Base-by-base conservation (phyloP, 1,140 invertebrate genomes). In the Pachyrhynchus sulphureomaculatus region DNA sequence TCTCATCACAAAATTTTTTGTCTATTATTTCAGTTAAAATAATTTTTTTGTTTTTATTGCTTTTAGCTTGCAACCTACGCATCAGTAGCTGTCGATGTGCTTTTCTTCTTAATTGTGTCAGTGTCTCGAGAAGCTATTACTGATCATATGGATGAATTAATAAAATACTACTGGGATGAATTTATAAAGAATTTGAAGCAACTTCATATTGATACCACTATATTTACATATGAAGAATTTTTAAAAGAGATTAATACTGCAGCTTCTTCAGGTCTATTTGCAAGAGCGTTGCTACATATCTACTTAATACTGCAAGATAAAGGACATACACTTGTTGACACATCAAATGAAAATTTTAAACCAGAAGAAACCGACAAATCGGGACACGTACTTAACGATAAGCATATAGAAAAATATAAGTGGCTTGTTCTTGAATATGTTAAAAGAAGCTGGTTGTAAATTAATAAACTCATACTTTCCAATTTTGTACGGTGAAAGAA, bases 21-120 rank as follows among this genome's bases (percentile, higher is more conserved):
- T n/a, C n/a, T n/a, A n/a, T n/a, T n/a, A n/a, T n/a, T n/a, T n/a
- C n/a, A n/a, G n/a, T n/a, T n/a, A n/a, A n/a, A n/a, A n/a, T n/a
- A n/a, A n/a, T n/a, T n/a, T n/a, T n/a, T n/a, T n/a, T n/a, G n/a
- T n/a, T n/a, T n/a, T n/a, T n/a, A n/a, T n/a, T n/a, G n/a, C n/a
- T 29, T 29, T 29, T 10, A 29, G 5, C 6, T 29, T 2, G 6
- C 8, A 29, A 2, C 2, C 12, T 29, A 29, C 12, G 26, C 6
- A 6, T 29, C 26, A 10, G 21, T 44, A 18, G 20, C 41, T 18
- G 6, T 23, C 2, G 84, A 86, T 61, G 44, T 86, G 2, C 60
- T 79, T 0, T 84, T 84, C 33, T 78, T 83, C 21, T 48, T 85
- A 0, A 74, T 78, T 9, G 77, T 77, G 0, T 83, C 81, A 45